A percentile compares a stretch with the other conserved stretches of the same genome.
Conservation (phyloP, 2,113 vertebrate species). For the Peromyscus californicus region DNA sequence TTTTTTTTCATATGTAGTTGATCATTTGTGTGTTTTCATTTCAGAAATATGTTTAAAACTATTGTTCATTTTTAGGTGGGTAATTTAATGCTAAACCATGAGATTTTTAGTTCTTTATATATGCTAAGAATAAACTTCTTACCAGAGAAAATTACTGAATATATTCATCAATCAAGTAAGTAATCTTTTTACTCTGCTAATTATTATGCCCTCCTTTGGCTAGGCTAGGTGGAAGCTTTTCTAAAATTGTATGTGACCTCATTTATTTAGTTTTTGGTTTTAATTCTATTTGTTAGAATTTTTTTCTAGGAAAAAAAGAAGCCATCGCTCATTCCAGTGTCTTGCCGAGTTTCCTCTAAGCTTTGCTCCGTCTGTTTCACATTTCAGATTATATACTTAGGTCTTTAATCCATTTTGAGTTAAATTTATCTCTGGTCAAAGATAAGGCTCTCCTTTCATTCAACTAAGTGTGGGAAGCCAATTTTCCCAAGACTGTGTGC, state of each 20-base stretch:
- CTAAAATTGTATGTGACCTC: not conserved
- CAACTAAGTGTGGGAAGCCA: not conserved
- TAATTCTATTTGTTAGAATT: not conserved
- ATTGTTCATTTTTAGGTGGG: not conserved
- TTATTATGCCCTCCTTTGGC: not conserved
- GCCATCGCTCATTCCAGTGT: not conserved
- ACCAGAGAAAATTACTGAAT: not conserved
- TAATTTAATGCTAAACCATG: not conserved
- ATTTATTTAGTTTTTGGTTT: not conserved
- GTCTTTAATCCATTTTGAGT: not conserved
- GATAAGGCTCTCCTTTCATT: not conserved
- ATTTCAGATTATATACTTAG: not conserved
- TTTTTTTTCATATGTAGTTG: not conserved
- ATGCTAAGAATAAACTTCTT: not conserved
- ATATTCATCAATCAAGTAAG: not conserved
- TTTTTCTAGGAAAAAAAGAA: not conserved
- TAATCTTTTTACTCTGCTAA: not conserved
- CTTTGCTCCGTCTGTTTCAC: not conserved
- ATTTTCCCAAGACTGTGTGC: not conserved
- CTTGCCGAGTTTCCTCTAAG: not conserved
- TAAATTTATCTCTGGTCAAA: not conserved
- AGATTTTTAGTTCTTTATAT: not conserved
- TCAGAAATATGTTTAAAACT: not conserved
- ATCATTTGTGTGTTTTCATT: not conserved
- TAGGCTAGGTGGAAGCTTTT: not conserved